These are phyloP conservation scores for Drosophila bifasciata DNA, from an alignment of 1,140 invertebrate species.

Conservation along the genomic window DNA sequence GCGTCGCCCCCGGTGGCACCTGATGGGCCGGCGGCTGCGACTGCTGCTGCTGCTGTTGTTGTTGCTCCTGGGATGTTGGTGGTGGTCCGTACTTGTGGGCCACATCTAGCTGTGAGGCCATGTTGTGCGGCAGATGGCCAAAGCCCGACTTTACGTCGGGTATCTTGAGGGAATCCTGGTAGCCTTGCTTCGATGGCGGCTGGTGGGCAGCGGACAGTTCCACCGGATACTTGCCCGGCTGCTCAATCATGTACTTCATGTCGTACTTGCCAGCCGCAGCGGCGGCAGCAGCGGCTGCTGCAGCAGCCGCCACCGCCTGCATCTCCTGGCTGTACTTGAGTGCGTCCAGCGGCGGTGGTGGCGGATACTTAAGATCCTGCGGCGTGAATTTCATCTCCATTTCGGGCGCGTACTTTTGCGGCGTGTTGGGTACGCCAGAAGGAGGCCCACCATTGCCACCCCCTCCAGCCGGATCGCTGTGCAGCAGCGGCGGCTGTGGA, in stretches of 20 bases:
- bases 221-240: constrained; percentile 71
- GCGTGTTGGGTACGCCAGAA: constrained; percentile 36
- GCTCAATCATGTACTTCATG: constrained; percentile 82
- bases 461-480: constrained; percentile 56
- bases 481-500: constrained; percentile 70
- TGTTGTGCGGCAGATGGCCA: constrained; percentile 63
- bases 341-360: constrained; percentile 69
- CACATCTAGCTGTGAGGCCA: constrained; percentile 42
- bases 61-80: constrained; percentile 34
- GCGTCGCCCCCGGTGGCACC: constrained; percentile 67
- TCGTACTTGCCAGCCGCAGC: constrained; percentile 78
- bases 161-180: constrained; percentile 74
- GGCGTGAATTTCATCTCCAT: constrained; percentile 78
- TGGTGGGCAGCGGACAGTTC: constrained; percentile 53
- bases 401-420: constrained; percentile 77
- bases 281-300: constrained; percentile 58
- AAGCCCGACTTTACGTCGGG: constrained; percentile 77
- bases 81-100: constrained; percentile 59
- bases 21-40: constrained; percentile 54
- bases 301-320: constrained; percentile 68
- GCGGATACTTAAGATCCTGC: constrained; percentile 80
- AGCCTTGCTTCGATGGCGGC: constrained; percentile 54
- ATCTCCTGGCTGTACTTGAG: constrained; percentile 83
- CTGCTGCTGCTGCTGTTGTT: constrained; percentile 40
- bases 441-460: constrained; percentile 13